These are phyloP conservation scores for Itoplectis maculator DNA, from an alignment of 2,888 invertebrate genomes.

Conservation along the genomic window DNA sequence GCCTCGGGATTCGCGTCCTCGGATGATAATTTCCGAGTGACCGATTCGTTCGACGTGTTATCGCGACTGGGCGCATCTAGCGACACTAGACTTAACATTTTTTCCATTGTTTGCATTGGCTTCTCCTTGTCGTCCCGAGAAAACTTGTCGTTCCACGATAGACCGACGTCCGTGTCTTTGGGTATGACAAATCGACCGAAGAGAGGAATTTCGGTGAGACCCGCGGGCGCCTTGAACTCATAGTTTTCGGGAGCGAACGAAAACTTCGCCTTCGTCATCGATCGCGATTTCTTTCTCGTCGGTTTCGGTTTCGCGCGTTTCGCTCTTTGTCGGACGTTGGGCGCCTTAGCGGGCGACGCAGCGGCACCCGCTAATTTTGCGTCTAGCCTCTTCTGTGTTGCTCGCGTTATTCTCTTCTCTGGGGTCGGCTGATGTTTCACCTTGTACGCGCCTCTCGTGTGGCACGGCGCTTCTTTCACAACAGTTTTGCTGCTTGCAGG, in stretches of 20 bases:
- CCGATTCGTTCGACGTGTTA: constrained; percentile 23
- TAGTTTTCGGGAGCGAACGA: constrained; percentile 87
- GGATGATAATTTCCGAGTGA: constrained; percentile 28
- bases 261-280: constrained; percentile 60
- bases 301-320: background rate
- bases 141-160: background rate
- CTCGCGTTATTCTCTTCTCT: constrained; percentile 76
- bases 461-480: constrained; percentile 36
- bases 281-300: background rate
- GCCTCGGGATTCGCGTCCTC: constrained; percentile 22
- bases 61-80: background rate
- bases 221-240: constrained; percentile 85
- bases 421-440: constrained; percentile 1
- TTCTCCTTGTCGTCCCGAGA: background rate
- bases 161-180: background rate
- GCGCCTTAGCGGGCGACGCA: background rate
- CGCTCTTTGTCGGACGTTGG: background rate
- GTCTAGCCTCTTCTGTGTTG: constrained; percentile 78
- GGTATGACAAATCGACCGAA: constrained; percentile 69
- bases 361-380: constrained; percentile 64
- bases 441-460: constrained; percentile 32
- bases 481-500: constrained; percentile 35
- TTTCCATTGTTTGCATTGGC: background rate
- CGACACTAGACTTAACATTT: background rate
- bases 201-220: constrained; percentile 71